Percentiles rank a stretch among this genome's conserved stretches.
phyloP scores from a whole-genome alignment of 2,113 vertebrate species.

The Gallinago paraguaiae region DNA sequence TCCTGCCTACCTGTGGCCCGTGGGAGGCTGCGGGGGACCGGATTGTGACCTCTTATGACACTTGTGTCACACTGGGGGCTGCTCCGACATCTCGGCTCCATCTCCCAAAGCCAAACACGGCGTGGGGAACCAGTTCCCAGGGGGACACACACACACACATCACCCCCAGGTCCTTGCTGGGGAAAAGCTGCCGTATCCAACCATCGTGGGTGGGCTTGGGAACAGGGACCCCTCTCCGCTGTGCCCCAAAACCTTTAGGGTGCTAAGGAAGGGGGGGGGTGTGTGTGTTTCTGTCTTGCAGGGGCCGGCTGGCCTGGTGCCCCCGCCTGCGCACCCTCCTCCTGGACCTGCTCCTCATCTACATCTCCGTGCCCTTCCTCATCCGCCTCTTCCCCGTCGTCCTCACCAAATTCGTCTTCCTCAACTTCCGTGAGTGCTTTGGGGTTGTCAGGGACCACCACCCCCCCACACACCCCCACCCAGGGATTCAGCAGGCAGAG shows the following conservation, averaged over 20 bases:
- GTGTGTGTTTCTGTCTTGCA: not conserved
- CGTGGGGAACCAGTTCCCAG: rapidly evolving
- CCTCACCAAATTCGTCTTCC: slow-evolving; percentile 71
- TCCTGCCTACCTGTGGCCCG: rapidly evolving
- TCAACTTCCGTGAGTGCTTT: slow-evolving; percentile 75
- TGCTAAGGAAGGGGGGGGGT: not conserved
- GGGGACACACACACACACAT: rapidly evolving
- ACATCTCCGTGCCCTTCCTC: slow-evolving; percentile 68
- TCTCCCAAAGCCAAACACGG: not conserved
- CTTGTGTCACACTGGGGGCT: rapidly evolving
- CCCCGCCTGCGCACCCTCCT: slow-evolving; percentile 8
- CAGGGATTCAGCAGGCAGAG: not conserved
- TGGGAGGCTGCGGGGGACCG: not conserved
- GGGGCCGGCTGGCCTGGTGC: not conserved
- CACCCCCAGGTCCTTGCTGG: not conserved
- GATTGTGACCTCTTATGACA: rapidly evolving
- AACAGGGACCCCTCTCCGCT: rapidly evolving
- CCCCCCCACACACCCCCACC: rapidly evolving
- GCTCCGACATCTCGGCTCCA: rapidly evolving
- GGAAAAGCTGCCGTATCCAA: not conserved
- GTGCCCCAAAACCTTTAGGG: not conserved
- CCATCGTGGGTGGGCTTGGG: rapidly evolving
- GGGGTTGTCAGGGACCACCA: not conserved
- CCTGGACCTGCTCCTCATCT: slow-evolving; percentile 41
- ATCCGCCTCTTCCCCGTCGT: slow-evolving; percentile 69